Evolutionary conservation across 2,797 vertebrate genomes (phyloP).

Genomic region (Antrozous pallidus): DNA sequence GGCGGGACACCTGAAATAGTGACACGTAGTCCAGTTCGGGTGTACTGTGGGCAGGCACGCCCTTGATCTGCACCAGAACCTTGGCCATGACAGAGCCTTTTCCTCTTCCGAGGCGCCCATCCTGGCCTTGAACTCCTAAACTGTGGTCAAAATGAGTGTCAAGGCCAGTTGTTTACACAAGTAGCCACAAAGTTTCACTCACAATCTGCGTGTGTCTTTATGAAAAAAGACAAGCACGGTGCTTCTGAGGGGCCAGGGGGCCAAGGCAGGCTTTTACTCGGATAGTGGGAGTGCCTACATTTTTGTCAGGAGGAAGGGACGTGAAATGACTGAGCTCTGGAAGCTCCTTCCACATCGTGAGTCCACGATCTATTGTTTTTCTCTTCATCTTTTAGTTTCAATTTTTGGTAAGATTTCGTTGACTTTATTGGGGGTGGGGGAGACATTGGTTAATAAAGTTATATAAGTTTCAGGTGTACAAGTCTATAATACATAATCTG

Average conservation of each 20-base stretch:
- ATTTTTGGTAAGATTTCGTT: background rate
- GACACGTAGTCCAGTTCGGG: background rate
- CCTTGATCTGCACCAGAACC: background rate
- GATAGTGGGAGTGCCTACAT: background rate
- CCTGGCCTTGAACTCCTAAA: background rate
- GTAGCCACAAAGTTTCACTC: background rate
- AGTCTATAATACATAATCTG: background rate
- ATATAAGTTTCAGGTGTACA: background rate
- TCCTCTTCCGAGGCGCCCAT: background rate
- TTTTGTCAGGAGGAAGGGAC: background rate
- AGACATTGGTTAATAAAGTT: background rate
- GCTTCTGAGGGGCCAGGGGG: background rate
- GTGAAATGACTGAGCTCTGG: background rate
- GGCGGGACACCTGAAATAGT: background rate
- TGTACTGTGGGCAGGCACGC: background rate
- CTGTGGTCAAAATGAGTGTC: background rate
- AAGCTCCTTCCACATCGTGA: background rate
- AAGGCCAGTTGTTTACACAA: background rate
- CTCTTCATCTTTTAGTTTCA: background rate
- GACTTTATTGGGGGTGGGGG: too few relatives aligned
- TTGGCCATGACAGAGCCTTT: background rate
- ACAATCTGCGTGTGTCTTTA: background rate
- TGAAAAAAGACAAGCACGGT: background rate
- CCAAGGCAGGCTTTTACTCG: rapidly evolving
- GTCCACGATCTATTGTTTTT: background rate